phyloP scores from a whole-genome alignment of 2,888 invertebrate genomes.

The Lepidochrysops patricia region DNA sequence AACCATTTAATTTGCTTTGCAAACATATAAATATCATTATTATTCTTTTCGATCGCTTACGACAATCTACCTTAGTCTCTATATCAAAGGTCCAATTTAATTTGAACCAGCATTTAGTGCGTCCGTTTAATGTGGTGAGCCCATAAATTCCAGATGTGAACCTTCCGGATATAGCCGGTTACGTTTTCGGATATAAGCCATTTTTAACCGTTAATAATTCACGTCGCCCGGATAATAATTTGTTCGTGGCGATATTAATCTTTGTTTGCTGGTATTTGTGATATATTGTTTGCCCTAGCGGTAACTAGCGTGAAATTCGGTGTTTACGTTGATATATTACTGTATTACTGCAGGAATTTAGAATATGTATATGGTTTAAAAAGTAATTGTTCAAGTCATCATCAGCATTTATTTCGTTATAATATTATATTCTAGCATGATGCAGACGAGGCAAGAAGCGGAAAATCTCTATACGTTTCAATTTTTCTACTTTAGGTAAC shows the following conservation, averaged over 20 bases:
- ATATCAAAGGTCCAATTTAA: neutral
- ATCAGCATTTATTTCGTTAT: too few species aligned
- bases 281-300: neutral
- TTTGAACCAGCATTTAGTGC: neutral
- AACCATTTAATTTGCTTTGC: neutral
- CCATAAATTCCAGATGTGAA: neutral
- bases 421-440: too few species aligned
- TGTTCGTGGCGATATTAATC: constrained; percentile 9
- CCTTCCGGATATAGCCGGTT: constrained; percentile 10
- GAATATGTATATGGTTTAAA: too few species aligned
- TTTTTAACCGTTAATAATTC: constrained; percentile 11
- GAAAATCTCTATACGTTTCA: too few species aligned
- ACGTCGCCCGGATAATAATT: constrained; percentile 4
- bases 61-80: neutral
- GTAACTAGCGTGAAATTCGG: constrained; percentile 3
- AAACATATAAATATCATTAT: neutral
- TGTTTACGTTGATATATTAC: neutral
- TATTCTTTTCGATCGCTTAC: neutral
- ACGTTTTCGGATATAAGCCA: constrained; percentile 4
- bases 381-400: too few species aligned
- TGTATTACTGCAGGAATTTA: neutral
- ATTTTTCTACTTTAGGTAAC: too few species aligned
- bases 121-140: neutral
- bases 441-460: too few species aligned
- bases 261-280: constrained; percentile 4